Percentiles rank a stretch among this genome's conserved stretches.
phyloP scores from a whole-genome alignment of 1,140 invertebrate genomes.

The Plutomurus gul region DNA sequence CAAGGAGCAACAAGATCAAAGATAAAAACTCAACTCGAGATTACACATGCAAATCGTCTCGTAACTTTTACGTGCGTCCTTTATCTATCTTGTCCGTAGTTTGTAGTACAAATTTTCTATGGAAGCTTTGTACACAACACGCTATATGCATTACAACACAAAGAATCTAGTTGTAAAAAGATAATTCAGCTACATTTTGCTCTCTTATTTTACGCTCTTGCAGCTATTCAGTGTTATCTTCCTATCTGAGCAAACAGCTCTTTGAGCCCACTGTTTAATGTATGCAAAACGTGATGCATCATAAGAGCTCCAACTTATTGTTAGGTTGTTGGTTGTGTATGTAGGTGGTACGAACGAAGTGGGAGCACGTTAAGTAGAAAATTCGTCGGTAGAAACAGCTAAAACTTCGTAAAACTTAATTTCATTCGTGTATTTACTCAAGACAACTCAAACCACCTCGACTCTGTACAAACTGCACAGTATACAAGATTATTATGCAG shows the following conservation, averaged over 20 bases:
- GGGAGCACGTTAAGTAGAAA: neutral
- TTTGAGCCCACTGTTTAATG: neutral
- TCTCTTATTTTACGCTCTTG: neutral
- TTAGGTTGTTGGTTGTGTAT: neutral
- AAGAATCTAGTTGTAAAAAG: conserved; percentile 1
- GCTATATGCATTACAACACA: neutral
- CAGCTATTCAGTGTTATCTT: neutral
- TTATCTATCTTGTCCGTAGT: neutral
- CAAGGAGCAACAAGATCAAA: too few species aligned
- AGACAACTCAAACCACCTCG: neutral
- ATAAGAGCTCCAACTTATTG: neutral
- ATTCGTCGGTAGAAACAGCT: neutral
- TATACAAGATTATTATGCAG: neutral
- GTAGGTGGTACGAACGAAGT: too few species aligned
- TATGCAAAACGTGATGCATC: conserved; percentile 15
- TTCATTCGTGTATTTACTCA: conserved; percentile 5
- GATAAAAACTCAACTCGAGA: neutral
- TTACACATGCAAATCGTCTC: neutral
- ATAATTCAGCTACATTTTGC: neutral
- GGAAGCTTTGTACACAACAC: too few species aligned
- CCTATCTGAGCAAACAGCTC: too few species aligned
- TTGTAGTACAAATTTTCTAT: neutral
- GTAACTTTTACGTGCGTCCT: neutral
- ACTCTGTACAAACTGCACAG: neutral
- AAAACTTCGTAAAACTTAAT: conserved; percentile 6